Evolutionary conservation across 1,140 invertebrate genomes (phyloP).

Genomic region (Zaprionus camerounensis): DNA sequence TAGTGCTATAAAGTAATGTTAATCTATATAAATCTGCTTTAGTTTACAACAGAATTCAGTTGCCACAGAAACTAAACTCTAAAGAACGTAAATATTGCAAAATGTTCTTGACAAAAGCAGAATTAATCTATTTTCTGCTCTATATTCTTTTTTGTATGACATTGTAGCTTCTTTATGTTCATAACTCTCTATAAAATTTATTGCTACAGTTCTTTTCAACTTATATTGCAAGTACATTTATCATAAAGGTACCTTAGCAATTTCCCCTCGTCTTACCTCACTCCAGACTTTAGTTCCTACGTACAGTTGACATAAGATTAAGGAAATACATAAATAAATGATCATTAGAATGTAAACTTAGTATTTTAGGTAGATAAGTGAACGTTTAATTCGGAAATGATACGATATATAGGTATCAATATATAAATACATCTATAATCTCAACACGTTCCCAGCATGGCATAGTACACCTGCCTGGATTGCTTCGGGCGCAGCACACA

Average conservation of each 20-base stretch:
- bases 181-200: neutral
- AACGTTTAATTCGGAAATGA: conserved; percentile 1
- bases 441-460: conserved; percentile 3
- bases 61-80: too few relatives aligned
- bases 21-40: too few relatives aligned
- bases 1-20: too few relatives aligned
- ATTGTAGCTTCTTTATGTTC: too few relatives aligned
- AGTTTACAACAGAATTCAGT: too few relatives aligned
- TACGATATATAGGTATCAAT: conserved; percentile 1
- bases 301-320: neutral
- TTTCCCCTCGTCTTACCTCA: rapidly evolving
- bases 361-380: neutral
- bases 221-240: neutral
- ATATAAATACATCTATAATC: conserved; percentile 11
- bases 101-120: too few relatives aligned
- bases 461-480: neutral
- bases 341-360: neutral
- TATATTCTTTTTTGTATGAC: too few relatives aligned
- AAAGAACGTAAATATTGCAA: too few relatives aligned
- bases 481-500: conserved; percentile 8
- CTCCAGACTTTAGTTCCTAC: neutral
- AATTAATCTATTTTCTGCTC: too few relatives aligned
- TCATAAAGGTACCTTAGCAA: neutral
- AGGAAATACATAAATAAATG: neutral
- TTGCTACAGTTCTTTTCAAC: neutral